phyloP scores from a whole-genome alignment of 2,888 invertebrate species.

The Luperina testacea region DNA sequence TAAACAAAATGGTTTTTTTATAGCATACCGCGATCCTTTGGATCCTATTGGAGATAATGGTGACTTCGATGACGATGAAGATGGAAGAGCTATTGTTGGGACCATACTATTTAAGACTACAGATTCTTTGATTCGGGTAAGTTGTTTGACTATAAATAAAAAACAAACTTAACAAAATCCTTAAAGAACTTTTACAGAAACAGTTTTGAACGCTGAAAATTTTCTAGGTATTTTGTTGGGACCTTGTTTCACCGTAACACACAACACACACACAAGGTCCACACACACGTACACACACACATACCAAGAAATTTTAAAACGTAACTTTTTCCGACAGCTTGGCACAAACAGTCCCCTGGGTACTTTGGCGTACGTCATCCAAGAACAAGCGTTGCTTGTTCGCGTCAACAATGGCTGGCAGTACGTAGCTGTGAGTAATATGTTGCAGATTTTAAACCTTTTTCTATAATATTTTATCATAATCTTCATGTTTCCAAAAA shows the following conservation, averaged over 20 bases:
- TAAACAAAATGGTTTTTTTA: slow-evolving; percentile 40
- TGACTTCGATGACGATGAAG: slow-evolving; percentile 86
- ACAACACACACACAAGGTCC: too few species aligned
- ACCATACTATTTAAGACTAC: slow-evolving; percentile 86
- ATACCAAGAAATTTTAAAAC: slow-evolving; percentile 6
- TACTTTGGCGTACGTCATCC: slow-evolving; percentile 97
- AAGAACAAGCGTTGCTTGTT: slow-evolving; percentile 97
- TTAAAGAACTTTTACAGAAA: background rate
- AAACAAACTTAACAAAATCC: background rate
- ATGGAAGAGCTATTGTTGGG: slow-evolving; percentile 84
- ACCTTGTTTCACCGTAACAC: background rate
- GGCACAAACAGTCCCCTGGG: slow-evolving; percentile 92
- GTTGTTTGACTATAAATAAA: slow-evolving; percentile 37
- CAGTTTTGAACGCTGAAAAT: background rate
- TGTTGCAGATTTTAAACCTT: slow-evolving; percentile 18
- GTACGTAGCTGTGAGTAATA: slow-evolving; percentile 95
- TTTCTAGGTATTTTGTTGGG: background rate
- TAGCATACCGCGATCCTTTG: slow-evolving; percentile 80
- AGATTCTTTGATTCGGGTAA: slow-evolving; percentile 83
- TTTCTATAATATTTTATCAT: too few species aligned
- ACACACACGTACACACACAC: too few species aligned
- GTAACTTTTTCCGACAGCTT: slow-evolving; percentile 74
- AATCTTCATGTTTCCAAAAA: background rate
- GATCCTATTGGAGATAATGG: slow-evolving; percentile 81
- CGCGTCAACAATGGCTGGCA: slow-evolving; percentile 98